Evolutionary conservation across 2,888 invertebrate genomes (phyloP).

Genomic region (Sturmia bella): DNA sequence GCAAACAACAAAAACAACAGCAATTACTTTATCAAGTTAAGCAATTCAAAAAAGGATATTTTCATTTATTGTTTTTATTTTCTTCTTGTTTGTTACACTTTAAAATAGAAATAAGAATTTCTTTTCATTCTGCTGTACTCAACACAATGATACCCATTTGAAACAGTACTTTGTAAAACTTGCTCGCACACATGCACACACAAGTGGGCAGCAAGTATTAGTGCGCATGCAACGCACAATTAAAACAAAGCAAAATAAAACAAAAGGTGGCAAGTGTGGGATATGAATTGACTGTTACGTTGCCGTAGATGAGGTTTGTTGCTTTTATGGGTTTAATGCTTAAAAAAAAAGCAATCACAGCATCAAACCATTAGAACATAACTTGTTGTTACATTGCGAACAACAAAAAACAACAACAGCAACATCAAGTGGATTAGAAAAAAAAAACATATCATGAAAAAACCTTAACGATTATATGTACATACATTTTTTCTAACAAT

Average conservation of each 20-base stretch:
- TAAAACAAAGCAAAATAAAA: not conserved
- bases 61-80: constrained; percentile 25
- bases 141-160: constrained; percentile 60
- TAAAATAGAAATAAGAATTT: constrained; percentile 39
- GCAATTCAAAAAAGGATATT: constrained; percentile 60
- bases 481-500: constrained; percentile 33
- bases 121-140: constrained; percentile 45
- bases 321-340: constrained; percentile 37
- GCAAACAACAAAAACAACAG: constrained; percentile 31
- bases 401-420: not conserved
- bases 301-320: constrained; percentile 24
- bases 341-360: constrained; percentile 35
- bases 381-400: constrained; percentile 53
- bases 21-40: constrained; percentile 58
- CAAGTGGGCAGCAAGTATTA: not conserved
- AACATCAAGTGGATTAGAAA: constrained; percentile 25
- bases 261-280: constrained; percentile 22
- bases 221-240: not conserved
- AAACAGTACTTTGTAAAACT: constrained; percentile 44
- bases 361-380: constrained; percentile 43
- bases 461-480: constrained; percentile 13
- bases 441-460: constrained; percentile 5
- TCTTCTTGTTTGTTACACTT: not conserved
- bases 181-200: not conserved
- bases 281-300: not conserved